A percentile compares a stretch with the other conserved stretches of the same genome.
Evolutionary conservation across 1,140 invertebrate species (phyloP).

Genomic region (Pogonomyrmex californicus): DNA sequence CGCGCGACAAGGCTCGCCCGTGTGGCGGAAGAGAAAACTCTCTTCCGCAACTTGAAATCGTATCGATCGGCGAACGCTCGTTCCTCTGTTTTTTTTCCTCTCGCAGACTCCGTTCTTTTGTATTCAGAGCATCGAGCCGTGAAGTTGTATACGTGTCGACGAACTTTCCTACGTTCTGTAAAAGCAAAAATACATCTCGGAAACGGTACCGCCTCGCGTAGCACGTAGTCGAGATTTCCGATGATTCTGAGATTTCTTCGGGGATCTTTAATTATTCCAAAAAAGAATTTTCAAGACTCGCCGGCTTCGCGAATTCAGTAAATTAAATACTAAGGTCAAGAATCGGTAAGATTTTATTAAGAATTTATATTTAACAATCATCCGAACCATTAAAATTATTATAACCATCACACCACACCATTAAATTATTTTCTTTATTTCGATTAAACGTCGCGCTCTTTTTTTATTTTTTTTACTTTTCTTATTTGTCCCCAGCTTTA

Average conservation of each 20-base stretch:
- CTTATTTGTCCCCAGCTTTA: background rate
- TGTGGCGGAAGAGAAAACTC: slow-evolving; percentile 40
- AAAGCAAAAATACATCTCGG: slow-evolving; percentile 41
- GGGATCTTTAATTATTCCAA: slow-evolving; percentile 9
- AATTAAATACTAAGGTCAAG: background rate
- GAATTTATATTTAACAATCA: background rate
- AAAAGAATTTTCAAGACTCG: background rate
- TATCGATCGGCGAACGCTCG: slow-evolving; percentile 65
- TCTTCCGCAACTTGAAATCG: slow-evolving; percentile 56
- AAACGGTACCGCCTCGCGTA: background rate
- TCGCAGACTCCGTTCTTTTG: slow-evolving; percentile 40
- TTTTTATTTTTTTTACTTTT: background rate
- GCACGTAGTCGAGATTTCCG: slow-evolving; percentile 13
- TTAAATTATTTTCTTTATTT: background rate
- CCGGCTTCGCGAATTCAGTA: background rate
- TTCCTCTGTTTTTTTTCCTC: slow-evolving; percentile 49
- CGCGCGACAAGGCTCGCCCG: slow-evolving; percentile 41
- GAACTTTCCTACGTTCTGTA: slow-evolving; percentile 1
- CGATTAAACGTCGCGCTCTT: background rate
- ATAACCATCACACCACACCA: no score
- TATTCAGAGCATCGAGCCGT: slow-evolving; percentile 58
- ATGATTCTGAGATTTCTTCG: background rate
- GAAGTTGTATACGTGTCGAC: slow-evolving; percentile 54
- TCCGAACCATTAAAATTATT: no score
- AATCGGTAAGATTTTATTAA: background rate